Conservation (phyloP, 2,113 vertebrate genomes). For the Pollimyrus isidori region DNA sequence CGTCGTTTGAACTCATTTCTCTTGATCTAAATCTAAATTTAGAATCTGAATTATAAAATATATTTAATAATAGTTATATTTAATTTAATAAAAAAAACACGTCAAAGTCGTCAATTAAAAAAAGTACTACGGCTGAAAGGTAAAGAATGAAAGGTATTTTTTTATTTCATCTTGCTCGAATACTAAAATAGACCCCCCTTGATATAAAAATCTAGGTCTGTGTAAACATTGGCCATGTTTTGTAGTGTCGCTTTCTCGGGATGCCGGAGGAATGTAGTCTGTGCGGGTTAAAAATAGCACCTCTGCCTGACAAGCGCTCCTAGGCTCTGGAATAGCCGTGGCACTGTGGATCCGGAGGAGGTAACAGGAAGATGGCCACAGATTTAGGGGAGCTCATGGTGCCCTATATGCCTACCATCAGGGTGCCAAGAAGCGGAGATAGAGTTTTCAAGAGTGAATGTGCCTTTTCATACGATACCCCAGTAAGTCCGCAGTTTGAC, state of each 20-base stretch:
- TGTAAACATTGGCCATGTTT: conserved; percentile 21
- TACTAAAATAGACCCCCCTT: not conserved
- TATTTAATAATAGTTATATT: not conserved
- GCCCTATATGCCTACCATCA: conserved; percentile 93
- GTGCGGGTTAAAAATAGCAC: conserved; percentile 78
- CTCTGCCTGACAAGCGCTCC: conserved; percentile 45
- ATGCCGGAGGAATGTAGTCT: conserved; percentile 59
- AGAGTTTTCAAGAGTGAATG: conserved; percentile 95
- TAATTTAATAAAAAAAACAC: not conserved
- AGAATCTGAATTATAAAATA: not conserved
- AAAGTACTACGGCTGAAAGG: not conserved
- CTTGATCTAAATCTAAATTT: not conserved
- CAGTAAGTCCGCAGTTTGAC: conserved; percentile 64
- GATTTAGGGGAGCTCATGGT: conserved; percentile 92
- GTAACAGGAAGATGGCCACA: conserved; percentile 82
- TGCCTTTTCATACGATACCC: conserved; percentile 90
- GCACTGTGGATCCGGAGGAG: conserved; percentile 61
- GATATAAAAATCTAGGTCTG: not conserved
- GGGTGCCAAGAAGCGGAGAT: conserved; percentile 86
- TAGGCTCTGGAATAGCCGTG: conserved; percentile 39
- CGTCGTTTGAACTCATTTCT: not conserved
- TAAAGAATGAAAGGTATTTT: not conserved
- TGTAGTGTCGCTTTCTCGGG: conserved; percentile 52
- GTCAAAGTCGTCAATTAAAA: not conserved
- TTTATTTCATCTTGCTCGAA: not conserved